phyloP scores from a whole-genome alignment of 2,797 vertebrate genomes.

The Halcyon chelicuti region DNA sequence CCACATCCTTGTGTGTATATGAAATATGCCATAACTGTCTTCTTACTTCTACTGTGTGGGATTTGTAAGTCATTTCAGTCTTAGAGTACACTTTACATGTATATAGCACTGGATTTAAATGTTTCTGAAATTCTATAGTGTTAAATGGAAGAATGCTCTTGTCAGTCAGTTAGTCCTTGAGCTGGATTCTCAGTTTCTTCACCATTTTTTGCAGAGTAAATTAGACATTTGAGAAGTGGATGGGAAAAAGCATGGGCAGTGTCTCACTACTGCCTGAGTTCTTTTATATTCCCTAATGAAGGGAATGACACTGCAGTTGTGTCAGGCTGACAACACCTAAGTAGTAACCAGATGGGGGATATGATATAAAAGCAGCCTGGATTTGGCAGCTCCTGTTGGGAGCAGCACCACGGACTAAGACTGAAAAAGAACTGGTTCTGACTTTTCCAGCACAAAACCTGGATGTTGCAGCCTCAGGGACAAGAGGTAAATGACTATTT shows the following conservation, averaged over 20 bases:
- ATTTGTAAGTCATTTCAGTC: not conserved
- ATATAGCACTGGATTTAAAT: not conserved
- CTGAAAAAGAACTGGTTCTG: not conserved
- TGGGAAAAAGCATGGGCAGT: not conserved
- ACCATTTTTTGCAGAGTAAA: not conserved
- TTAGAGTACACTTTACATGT: not conserved
- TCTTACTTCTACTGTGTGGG: not conserved
- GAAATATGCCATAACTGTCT: not conserved
- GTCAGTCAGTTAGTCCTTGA: not conserved
- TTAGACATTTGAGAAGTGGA: not conserved
- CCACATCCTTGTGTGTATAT: not conserved
- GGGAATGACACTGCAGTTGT: not conserved
- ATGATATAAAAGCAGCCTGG: not conserved
- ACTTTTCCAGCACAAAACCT: not conserved
- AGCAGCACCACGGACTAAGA: fast-evolving
- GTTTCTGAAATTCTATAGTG: not conserved
- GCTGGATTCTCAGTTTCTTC: not conserved
- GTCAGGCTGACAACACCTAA: not conserved
- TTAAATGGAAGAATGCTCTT: not conserved
- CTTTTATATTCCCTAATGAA: not conserved
- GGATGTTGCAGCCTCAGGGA: not conserved
- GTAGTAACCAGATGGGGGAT: not conserved
- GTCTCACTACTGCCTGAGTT: not conserved
- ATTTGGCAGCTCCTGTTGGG: not conserved
- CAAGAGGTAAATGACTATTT: not conserved